These are phyloP conservation scores for Andricus curvator DNA, from an alignment of 2,888 invertebrate genomes.

Conservation along the genomic window DNA sequence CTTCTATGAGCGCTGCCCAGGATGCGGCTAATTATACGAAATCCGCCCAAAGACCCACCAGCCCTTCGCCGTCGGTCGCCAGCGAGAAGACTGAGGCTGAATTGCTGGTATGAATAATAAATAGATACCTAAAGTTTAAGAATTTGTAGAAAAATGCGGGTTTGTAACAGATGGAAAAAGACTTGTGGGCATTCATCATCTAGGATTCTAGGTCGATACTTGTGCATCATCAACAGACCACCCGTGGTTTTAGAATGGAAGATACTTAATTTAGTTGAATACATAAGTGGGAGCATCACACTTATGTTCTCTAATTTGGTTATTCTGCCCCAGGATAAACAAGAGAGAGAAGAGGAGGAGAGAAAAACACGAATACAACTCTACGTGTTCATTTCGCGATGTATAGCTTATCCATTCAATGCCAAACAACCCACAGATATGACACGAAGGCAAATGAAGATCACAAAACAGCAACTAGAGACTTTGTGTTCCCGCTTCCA, in stretches of 20 bases:
- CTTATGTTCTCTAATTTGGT: slow-evolving; percentile 17
- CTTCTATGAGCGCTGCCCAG: slow-evolving; percentile 78
- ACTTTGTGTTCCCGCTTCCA: slow-evolving; percentile 96
- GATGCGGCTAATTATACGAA: slow-evolving; percentile 79
- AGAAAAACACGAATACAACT: slow-evolving; percentile 96
- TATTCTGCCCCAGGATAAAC: slow-evolving; percentile 85
- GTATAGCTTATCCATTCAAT: slow-evolving; percentile 99
- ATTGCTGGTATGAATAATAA: slow-evolving; percentile 83
- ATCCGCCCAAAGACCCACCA: slow-evolving; percentile 88
- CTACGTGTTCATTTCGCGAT: slow-evolving; percentile 98
- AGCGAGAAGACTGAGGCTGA: slow-evolving; percentile 93
- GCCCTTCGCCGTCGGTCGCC: slow-evolving; percentile 94
- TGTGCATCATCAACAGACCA: slow-evolving; percentile 6
- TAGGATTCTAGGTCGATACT: background rate
- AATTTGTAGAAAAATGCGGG: background rate
- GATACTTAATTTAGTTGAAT: slow-evolving; percentile 1
- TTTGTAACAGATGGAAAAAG: background rate
- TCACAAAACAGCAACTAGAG: slow-evolving; percentile 97
- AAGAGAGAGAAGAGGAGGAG: slow-evolving; percentile 97
- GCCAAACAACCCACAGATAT: slow-evolving; percentile 99
- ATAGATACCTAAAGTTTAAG: background rate
- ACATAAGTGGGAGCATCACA: slow-evolving; percentile 2
- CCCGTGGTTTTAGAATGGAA: slow-evolving; percentile 26
- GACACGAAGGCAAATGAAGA: slow-evolving; percentile 96
- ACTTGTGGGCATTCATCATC: background rate